Base-by-base conservation (phyloP, 1,140 invertebrate genomes). In the Streblospio benedicti region DNA sequence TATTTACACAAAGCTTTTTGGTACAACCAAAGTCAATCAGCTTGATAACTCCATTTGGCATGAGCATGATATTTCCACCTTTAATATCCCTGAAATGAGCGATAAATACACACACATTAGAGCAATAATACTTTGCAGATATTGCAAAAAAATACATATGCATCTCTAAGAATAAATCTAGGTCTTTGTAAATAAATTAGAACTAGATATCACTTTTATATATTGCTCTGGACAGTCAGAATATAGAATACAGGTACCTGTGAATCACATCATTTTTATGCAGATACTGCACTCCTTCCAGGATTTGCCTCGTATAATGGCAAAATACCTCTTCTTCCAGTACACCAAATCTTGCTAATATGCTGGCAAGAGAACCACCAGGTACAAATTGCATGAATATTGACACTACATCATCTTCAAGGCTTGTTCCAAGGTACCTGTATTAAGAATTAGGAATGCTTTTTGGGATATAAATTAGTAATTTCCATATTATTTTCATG, bases 11-110 rank as follows among this genome's bases (percentile, higher is more conserved):
- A 32, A 77, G 60, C 25, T 72, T 60, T 60, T 77, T 77, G 56
- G 75, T 74, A 69, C 74, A 98, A 4, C 95, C 95, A 81, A 99
- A 98, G 78, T 99, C 95, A 0, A 93, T 97, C 32, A 99, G 78
- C 78, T 99, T 99, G 9, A 98, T 93, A 67, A 82, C 76, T 43
- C 85, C 85, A 79, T 95, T 93, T n/a, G 87, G 87, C 44, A 94
- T 93, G 63, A 99, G 79, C 16, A 98, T 83, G 64, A 98, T 97
- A 1, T 95, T 98, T 76, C 97, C 94, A 50, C 91, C 93, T 76
- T 98, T 98, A 55, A 99, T 97, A 74, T 99, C 95, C 64, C 95
- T 83, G 38, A 5, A 38, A 27, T n/a, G 35, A 41, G 9, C 9
- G n/a, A 41, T 41, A 18, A 41, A 41, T 12, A 41, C n/a, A 41